Evolutionary conservation across 2,888 invertebrate genomes (phyloP), one percentile per base, ranked within the genome.

Genomic region (Spicauda simplicius): DNA sequence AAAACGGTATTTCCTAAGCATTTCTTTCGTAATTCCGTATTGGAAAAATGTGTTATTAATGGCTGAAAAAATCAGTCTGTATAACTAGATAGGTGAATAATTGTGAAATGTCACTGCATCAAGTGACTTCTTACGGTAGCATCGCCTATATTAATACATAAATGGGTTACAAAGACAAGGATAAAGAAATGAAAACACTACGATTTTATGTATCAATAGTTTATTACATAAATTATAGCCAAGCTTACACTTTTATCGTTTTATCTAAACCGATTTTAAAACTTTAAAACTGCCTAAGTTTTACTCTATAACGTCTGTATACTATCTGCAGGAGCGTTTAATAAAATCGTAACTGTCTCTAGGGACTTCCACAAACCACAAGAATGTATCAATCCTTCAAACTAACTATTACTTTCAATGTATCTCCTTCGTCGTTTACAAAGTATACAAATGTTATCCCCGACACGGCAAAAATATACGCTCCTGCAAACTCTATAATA

Each of bases 151-250:
- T 5, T 25, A 4, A 2, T 25, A 4, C 2, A 25, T 25, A 25
- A 25, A 25, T 25, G 25, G 5, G 25, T 25, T 25, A 25, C 5
- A 5, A 25, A 25, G 25, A 25, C 25, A 25, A 33, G 33, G 33
- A 8, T 48, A 16, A 71, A 53, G 72, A 76, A 81, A 77, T 77
- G 84, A 78, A 79, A 80, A 77, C 79, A 72, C 48, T 16, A 8
- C 72, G 50, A 64, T 71, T 63, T 86, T 89, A 86, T 66, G 87
- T 92, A 92, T 91, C 87, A 88, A 90, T 91, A 92, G 87, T 93
- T 93, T 93, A 93, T 92, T 93, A 91, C 87, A 90, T 91, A 91
- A 91, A 90, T 91, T 91, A 91, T 91, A 91, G 90, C 91, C 91
- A 93, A 92, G 92, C 92, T 91, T 92, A 92, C 90, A 92, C 82